Evolutionary conservation across 2,888 invertebrate species (phyloP), one percentile per base, ranked within the genome.

Genomic region (Formica aserva): DNA sequence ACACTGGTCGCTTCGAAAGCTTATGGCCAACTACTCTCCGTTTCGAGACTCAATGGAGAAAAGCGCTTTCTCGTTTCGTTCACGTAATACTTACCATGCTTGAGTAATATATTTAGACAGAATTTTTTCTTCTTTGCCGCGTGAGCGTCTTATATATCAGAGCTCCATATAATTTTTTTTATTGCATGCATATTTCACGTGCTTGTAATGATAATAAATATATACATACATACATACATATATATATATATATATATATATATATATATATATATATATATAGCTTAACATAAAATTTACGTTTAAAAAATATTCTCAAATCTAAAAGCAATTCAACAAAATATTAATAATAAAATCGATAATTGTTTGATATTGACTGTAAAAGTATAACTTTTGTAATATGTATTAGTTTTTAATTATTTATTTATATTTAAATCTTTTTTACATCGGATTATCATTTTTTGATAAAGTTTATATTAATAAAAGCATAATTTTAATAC

Each of bases 1-100:
- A 5, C 2, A 11, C 4, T 5, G 13, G 1, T 32, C 48, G 5
- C 62, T 55, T 62, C 48, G 26, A 1, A 74, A 85, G 57, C 45
- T 67, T 9, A 11, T 69, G n/a, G 38, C 67, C 41, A 83, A 81
- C 85, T 67, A 86, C 91, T 90, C 85, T 86, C 88, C 84, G 76
- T 81, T 87, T 77, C 87, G 84, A 90, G 88, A 91, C 91, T 87
- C 86, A 86, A 85, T 72, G 82, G 92, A 93, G 94, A 94, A 94
- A 94, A 93, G 91, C 91, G 89, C 94, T 94, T 94, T 93, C 94
- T 92, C 93, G 90, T 82, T 83, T 72, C 71, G 84, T 86, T 92
- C 91, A 92, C 91, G 92, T 93, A 94, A 94, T 91, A 91, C 83
- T 72, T 91, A 89, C 3, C n/a, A 15, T 75, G 32, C 76, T 81